phyloP scores from a whole-genome alignment of 2,797 vertebrate species.

The Eulemur albifrons region DNA sequence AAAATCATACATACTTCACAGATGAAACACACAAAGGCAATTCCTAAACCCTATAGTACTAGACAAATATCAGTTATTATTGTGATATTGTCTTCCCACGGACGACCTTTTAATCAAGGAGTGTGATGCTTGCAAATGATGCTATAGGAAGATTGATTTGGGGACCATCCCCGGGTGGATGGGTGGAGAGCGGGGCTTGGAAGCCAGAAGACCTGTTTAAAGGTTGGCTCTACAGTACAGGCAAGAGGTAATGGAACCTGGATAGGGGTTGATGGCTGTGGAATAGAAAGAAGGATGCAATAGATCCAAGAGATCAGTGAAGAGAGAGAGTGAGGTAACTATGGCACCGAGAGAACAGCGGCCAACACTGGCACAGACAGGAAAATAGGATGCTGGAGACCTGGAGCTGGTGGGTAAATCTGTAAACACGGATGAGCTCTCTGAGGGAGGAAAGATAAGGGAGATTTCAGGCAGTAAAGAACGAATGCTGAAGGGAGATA shows the following conservation, averaged over 20 bases:
- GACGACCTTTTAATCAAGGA: not conserved
- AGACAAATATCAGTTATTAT: not conserved
- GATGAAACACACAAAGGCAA: conserved; percentile 1
- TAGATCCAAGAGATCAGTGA: not conserved
- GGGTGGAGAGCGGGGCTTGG: not conserved
- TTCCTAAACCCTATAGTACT: not conserved
- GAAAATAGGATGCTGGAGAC: not conserved
- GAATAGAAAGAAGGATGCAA: not conserved
- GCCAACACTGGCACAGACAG: not conserved
- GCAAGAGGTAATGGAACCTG: not conserved
- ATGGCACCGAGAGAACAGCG: not conserved
- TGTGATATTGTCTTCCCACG: not conserved
- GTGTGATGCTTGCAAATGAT: not conserved
- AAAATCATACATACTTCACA: not conserved
- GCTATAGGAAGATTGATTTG: not conserved
- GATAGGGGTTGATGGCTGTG: not conserved
- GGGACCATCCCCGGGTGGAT: not conserved
- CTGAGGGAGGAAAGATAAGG: not conserved
- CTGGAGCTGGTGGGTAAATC: not conserved
- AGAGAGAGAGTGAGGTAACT: not conserved
- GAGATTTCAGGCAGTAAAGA: not conserved
- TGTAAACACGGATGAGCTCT: not conserved
- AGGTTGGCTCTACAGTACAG: not conserved
- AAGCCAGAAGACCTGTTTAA: not conserved
- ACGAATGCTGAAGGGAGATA: not conserved